Conservation (phyloP, 2,888 invertebrate species). For the Kuschelorhynchus macadamiae region DNA sequence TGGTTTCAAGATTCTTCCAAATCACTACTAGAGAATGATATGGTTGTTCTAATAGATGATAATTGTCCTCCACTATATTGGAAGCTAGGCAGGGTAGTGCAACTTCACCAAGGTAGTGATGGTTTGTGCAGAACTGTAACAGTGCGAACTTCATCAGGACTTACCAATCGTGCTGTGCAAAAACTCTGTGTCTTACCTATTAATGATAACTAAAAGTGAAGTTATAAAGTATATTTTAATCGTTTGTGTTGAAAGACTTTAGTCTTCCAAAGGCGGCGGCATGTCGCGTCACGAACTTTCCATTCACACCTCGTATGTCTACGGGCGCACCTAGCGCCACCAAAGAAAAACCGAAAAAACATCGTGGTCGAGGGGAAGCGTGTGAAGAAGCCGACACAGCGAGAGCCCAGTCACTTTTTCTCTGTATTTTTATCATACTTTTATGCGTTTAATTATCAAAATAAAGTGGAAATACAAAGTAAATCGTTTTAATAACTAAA, state of each 20-base stretch:
- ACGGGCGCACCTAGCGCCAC: no score
- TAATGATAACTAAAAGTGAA: background rate
- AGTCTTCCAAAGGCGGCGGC: conserved; percentile 4
- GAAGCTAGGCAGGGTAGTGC: background rate
- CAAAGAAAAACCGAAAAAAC: no score
- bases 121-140: background rate
- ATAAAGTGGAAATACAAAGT: no score
- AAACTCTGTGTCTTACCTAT: conserved; percentile 1
- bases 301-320: no score
- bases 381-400: no score
- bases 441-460: no score
- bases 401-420: no score
- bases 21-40: background rate
- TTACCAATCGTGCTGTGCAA: background rate
- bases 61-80: background rate
- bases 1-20: background rate
- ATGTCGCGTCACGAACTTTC: background rate
- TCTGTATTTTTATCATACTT: no score
- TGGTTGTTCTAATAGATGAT: background rate
- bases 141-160: background rate
- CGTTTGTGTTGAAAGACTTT: conserved; percentile 3
- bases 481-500: no score
- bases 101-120: background rate
- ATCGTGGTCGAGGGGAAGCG: no score
- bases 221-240: no score